These are phyloP conservation scores for Hemitrygon akajei DNA, from an alignment of 2,797 vertebrate genomes.

Conservation along the genomic window DNA sequence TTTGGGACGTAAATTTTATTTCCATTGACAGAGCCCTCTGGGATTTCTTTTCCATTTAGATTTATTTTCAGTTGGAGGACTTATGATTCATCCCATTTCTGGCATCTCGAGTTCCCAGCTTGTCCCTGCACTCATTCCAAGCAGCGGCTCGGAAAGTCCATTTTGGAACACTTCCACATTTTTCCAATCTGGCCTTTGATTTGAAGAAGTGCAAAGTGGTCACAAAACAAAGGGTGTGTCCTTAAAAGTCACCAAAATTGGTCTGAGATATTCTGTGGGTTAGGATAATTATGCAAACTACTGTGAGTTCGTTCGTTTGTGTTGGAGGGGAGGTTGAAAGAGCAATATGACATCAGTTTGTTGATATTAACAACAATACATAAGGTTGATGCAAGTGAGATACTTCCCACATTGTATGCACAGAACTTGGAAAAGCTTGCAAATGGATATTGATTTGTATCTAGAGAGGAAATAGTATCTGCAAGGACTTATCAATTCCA, in stretches of 20 bases:
- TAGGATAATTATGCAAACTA: background rate
- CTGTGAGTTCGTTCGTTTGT: background rate
- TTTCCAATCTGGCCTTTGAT: background rate
- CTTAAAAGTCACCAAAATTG: background rate
- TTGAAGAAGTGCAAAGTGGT: background rate
- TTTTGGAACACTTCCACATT: background rate
- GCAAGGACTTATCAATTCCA: background rate
- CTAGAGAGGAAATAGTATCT: background rate
- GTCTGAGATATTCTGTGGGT: background rate
- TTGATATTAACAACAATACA: background rate
- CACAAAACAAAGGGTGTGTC: background rate
- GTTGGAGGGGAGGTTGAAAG: background rate
- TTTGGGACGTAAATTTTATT: background rate
- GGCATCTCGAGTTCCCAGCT: background rate
- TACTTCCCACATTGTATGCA: background rate
- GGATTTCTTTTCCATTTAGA: background rate
- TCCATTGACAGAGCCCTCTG: background rate
- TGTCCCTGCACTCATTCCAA: background rate
- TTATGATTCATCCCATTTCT: no score
- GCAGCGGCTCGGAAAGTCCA: background rate
- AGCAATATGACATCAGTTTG: background rate
- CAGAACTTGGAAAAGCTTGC: background rate
- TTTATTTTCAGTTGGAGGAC: background rate
- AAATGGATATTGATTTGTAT: background rate
- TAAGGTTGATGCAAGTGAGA: background rate